Evolutionary conservation across 2,113 vertebrate genomes (phyloP).

Genomic region (Bos taurus): DNA sequence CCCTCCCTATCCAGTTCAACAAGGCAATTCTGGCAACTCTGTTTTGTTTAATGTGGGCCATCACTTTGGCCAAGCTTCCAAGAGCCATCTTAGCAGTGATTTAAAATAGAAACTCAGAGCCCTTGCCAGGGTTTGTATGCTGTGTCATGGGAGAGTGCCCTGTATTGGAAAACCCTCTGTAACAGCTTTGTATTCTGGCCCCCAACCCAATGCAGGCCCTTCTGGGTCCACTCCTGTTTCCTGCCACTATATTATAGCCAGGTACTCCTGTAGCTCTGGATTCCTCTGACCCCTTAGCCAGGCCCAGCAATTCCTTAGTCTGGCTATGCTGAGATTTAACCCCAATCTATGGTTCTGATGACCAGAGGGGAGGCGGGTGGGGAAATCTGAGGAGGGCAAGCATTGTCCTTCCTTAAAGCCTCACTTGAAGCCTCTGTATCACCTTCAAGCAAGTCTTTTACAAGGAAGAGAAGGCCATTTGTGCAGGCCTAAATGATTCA

Average conservation of each 20-base stretch:
- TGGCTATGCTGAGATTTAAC: not conserved
- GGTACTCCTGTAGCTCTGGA: not conserved
- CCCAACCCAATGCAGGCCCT: not conserved
- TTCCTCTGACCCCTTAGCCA: not conserved
- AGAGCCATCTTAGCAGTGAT: not conserved
- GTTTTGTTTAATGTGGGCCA: not conserved
- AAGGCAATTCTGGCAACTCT: not conserved
- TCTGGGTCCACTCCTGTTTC: not conserved
- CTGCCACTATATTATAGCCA: not conserved
- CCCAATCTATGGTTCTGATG: not conserved
- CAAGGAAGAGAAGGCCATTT: not conserved
- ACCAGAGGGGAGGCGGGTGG: not conserved
- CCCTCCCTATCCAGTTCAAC: not conserved
- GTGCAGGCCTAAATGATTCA: not conserved
- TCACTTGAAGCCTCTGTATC: not conserved
- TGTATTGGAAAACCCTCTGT: not conserved
- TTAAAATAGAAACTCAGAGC: not conserved
- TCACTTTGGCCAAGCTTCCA: not conserved
- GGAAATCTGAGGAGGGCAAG: not conserved
- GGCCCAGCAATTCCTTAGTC: not conserved
- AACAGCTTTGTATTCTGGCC: not conserved
- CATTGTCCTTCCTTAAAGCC: not conserved
- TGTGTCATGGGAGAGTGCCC: not conserved
- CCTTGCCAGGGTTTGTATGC: not conserved
- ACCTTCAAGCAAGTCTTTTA: not conserved